Evolutionary conservation across 2,113 vertebrate species (phyloP), one percentile per base, ranked within the genome.

Genomic region (Haplochromis burtoni): DNA sequence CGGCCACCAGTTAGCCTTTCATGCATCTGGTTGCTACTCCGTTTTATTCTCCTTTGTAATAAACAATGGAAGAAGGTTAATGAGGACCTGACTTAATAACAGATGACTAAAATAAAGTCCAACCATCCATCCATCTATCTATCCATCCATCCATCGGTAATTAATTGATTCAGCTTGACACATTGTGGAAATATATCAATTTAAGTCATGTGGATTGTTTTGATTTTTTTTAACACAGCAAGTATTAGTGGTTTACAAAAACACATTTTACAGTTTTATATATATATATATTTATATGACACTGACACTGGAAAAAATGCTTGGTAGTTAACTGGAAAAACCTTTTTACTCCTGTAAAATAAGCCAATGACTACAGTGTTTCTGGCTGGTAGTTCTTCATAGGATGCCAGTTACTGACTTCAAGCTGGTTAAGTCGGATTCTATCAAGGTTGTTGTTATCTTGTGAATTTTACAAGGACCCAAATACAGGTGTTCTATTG

Each of bases 51-150:
- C 12, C 13, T 85, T 73, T 86, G 45, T 85, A 73, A 89, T 88
- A 83, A 91, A 84, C 61, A 86, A 24, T 57, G 49, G 82, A 80
- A 51, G 83, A 86, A 90, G 83, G 90, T 90, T 91, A 91, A 86
- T 86, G 85, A 89, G 49, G 63, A 59, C 8, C n/a, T 35, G 71
- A 91, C 79, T 66, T 85, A 87, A 80, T 90, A 87, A 80, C 88
- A 76, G 16, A 78, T 61, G 53, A 71, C 9, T 16, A 8, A 40
- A 61, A 85, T 63, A 88, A 88, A 86, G 57, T 19, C 2, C 4
- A 5, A 19, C 51, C 19, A 6, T 53, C 54, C 24, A 3, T 26
- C 26, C 26, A 4, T 26, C 26, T 4, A 4, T 26, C 26, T 4
- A 26, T 26, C 26, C 4, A 26, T 26, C 26, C 4, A 26, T 26